These are phyloP conservation scores for Subanguina moxae DNA, from an alignment of 1,140 invertebrate species.

Conservation along the genomic window DNA sequence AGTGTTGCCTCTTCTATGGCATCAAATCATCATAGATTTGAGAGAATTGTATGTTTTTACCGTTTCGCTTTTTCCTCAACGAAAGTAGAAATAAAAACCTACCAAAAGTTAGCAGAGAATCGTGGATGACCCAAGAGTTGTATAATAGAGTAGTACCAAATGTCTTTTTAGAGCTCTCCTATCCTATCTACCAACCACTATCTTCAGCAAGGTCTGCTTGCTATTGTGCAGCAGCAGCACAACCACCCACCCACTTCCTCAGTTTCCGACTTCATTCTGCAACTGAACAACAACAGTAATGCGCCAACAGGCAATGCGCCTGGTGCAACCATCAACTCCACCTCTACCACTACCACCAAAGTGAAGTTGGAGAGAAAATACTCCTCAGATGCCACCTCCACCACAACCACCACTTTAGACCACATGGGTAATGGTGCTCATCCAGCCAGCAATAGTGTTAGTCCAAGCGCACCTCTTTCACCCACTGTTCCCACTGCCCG, in stretches of 20 bases:
- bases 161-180: conserved; percentile 14
- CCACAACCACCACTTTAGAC: conserved; percentile 3
- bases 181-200: conserved; percentile 12
- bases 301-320: too few relatives aligned
- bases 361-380: conserved; percentile 4
- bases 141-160: background rate
- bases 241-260: conserved; percentile 23
- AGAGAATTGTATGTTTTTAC: background rate
- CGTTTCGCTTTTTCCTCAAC: too few relatives aligned
- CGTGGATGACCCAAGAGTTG: too few relatives aligned
- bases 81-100: too few relatives aligned
- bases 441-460: conserved; percentile 10
- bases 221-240: conserved; percentile 41
- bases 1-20: background rate
- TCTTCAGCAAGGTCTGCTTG: conserved; percentile 44
- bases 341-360: background rate
- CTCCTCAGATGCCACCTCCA: background rate
- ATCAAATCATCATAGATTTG: too few relatives aligned
- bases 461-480: background rate
- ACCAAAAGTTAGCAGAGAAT: too few relatives aligned
- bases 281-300: background rate
- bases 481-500: background rate
- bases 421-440: background rate
- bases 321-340: conserved; percentile 17
- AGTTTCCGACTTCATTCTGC: background rate